Conservation (phyloP, 2,113 vertebrate genomes). For the Oreochromis tanganicae region DNA sequence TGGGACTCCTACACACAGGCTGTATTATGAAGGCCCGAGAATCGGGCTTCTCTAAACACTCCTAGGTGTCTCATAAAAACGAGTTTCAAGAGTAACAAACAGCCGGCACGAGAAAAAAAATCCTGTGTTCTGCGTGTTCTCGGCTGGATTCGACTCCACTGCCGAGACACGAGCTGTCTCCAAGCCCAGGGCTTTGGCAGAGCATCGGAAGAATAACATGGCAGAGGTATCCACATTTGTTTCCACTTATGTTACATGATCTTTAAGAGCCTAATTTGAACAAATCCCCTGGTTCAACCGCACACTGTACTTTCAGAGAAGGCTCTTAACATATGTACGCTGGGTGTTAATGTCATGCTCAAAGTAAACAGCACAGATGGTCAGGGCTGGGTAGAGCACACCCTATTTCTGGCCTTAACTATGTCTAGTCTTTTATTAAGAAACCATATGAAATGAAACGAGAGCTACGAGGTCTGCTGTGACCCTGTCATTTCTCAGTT, state of each 20-base stretch:
- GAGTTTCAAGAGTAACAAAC: neutral
- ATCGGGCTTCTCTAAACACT: constrained; percentile 36
- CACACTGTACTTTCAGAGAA: constrained; percentile 66
- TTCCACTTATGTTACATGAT: constrained; percentile 77
- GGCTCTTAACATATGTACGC: constrained; percentile 54
- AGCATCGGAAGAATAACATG: constrained; percentile 49
- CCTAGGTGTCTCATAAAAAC: constrained; percentile 46
- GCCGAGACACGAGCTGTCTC: constrained; percentile 12
- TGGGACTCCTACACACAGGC: constrained; percentile 72
- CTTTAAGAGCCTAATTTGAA: constrained; percentile 77
- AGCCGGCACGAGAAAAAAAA: neutral
- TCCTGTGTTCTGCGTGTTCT: neutral
- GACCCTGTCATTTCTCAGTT: constrained; percentile 52
- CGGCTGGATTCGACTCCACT: neutral
- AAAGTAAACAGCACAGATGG: constrained; percentile 51
- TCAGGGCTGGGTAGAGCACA: constrained; percentile 24
- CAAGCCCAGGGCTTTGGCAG: constrained; percentile 32
- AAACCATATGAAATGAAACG: constrained; percentile 42
- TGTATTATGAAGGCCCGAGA: constrained; percentile 24
- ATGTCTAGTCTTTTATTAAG: constrained; percentile 55
- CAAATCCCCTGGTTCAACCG: constrained; percentile 69
- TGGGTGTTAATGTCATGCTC: constrained; percentile 65
- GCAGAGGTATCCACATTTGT: constrained; percentile 68
- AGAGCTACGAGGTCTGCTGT: constrained; percentile 27
- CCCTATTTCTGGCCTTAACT: constrained; percentile 44